A percentile compares a stretch with the other conserved stretches of the same genome.
Evolutionary conservation across 2,113 vertebrate species (phyloP).

Genomic region (Mellivora capensis): DNA sequence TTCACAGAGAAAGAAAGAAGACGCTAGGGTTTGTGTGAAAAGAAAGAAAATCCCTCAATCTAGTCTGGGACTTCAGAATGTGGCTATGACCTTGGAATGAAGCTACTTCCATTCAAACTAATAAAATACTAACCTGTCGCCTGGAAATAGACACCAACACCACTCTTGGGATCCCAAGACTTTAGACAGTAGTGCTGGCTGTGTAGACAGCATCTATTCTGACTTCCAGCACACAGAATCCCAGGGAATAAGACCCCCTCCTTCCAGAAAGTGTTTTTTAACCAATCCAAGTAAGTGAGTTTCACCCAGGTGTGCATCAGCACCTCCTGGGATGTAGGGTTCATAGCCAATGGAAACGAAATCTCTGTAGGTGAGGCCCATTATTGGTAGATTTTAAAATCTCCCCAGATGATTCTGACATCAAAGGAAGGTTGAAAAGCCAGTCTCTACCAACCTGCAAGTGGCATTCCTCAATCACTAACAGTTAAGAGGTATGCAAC

Average conservation of each 20-base stretch:
- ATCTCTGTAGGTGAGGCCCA: not conserved
- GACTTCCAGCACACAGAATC: no score
- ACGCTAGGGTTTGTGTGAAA: not conserved
- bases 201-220: not conserved
- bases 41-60: not conserved
- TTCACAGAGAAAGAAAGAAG: not conserved
- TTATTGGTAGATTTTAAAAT: not conserved
- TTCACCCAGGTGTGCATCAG: not conserved
- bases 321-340: not conserved
- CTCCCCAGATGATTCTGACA: not conserved
- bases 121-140: not conserved
- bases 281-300: not conserved
- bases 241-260: not conserved
- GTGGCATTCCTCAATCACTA: not conserved
- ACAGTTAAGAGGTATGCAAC: not conserved
- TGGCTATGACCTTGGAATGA: not conserved
- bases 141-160: not conserved
- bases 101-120: not conserved
- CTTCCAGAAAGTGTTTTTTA: not conserved
- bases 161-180: not conserved
- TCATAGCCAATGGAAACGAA: not conserved
- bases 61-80: not conserved
- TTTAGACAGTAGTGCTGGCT: not conserved
- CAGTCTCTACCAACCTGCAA: not conserved
- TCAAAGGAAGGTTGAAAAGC: not conserved